phyloP scores from a whole-genome alignment of 1,140 invertebrate genomes.

The Zaprionus nigranus region DNA sequence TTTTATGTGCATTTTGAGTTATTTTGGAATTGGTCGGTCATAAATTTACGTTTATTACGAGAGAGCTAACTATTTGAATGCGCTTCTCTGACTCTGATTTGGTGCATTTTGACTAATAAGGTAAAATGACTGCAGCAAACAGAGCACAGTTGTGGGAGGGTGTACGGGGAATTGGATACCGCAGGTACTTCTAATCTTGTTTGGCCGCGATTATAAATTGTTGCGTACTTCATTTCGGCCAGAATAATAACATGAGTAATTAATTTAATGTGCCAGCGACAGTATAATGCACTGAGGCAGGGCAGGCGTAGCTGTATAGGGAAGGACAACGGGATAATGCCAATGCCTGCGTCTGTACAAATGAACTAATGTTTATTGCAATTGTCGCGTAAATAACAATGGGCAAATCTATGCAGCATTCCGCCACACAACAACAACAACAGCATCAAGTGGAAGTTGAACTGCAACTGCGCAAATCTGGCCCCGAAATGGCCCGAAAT shows the following conservation, averaged over 20 bases:
- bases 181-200: slow-evolving; percentile 83
- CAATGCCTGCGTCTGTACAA: slow-evolving; percentile 55
- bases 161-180: slow-evolving; percentile 35
- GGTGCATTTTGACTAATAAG: slow-evolving; percentile 75
- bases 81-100: slow-evolving; percentile 65
- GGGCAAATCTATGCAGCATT: slow-evolving; percentile 59
- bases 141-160: background rate
- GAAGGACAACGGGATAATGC: background rate
- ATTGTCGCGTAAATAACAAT: slow-evolving; percentile 78
- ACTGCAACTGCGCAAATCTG: slow-evolving; percentile 69
- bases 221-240: slow-evolving; percentile 83
- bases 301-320: background rate
- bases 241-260: slow-evolving; percentile 84
- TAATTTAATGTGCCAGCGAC: slow-evolving; percentile 82
- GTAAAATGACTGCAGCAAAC: slow-evolving; percentile 66
- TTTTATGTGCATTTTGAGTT: slow-evolving; percentile 37
- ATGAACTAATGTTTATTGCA: slow-evolving; percentile 83
- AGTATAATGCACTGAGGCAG: slow-evolving; percentile 46
- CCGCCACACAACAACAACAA: slow-evolving; percentile 5
- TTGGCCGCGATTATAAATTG: slow-evolving; percentile 82
- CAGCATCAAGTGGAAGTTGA: slow-evolving; percentile 30
- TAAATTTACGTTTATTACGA: slow-evolving; percentile 73
- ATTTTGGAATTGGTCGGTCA: slow-evolving; percentile 71
- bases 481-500: slow-evolving; percentile 65
- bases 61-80: slow-evolving; percentile 22